Evolutionary conservation across 2,113 vertebrate genomes (phyloP).

Genomic region (Cyprinus carpio): DNA sequence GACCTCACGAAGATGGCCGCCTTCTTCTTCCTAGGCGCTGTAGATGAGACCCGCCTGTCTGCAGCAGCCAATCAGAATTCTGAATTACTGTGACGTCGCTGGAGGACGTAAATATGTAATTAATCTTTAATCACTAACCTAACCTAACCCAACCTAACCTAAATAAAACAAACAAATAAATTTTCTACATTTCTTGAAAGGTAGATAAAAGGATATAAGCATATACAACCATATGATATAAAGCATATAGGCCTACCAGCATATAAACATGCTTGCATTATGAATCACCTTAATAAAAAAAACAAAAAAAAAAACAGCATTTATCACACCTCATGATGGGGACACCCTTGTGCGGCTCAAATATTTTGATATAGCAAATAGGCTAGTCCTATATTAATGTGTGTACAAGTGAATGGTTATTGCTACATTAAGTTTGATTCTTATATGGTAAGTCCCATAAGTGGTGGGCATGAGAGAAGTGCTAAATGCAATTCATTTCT

Average conservation of each 20-base stretch:
- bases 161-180: background rate
- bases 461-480: background rate
- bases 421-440: background rate
- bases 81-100: constrained; percentile 3
- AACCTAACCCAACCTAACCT: background rate
- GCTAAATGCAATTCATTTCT: too few species aligned
- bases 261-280: too few species aligned
- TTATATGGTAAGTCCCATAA: background rate
- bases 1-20: constrained; percentile 76
- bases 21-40: constrained; percentile 52
- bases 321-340: too few species aligned
- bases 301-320: too few species aligned
- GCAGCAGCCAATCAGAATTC: constrained; percentile 19
- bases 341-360: background rate
- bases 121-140: background rate
- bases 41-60: background rate
- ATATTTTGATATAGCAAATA: background rate
- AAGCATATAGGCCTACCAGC: too few species aligned
- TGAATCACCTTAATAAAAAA: too few species aligned
- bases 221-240: too few species aligned
- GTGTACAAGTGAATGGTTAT: background rate
- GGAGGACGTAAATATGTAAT: background rate
- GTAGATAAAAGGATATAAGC: too few species aligned
- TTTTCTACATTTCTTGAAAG: too few species aligned
- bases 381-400: too few species aligned